Base-by-base conservation (phyloP, 2,797 vertebrate genomes). In the Chelmon rostratus region DNA sequence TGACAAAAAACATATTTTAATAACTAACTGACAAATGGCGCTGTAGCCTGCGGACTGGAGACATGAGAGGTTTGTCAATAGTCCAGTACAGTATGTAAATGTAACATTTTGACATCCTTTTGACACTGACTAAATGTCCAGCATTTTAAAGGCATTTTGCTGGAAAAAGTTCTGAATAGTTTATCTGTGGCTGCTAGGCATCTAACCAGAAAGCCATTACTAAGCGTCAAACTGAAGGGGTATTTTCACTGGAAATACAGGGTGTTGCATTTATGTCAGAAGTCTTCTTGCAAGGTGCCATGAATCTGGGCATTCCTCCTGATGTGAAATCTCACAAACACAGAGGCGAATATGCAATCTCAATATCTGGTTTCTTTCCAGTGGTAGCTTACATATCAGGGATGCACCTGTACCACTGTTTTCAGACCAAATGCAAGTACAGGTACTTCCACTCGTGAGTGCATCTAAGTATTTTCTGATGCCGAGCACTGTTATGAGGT, bases 211-310 rank as follows among this genome's bases (percentile, higher is more conserved):
- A 64, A 78, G 56, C 53, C 59, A 73, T 72, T 71, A 79, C 67
- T 78, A 83, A 80, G 58, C 64, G 85, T 68, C 63, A 74, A 65
- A 50, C 65, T 76, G 57, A 79, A 76, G 67, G 83, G 56, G 71
- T 37, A n/a, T 46, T 74, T 19, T 9, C 12, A 57, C 25, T 71
- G 23, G 56, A 62, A 76, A 77, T 31, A 62, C 11, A 76, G 81
- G 68, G 21, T 62, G 25, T 15, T 78, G 62, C 28, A 47, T 33
- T 31, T 57, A 37, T 42, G 37, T 86, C 59, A 49, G 23, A 57
- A 64, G 66, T 72, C 42, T 7, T 56, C 61, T 54, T 63, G 38
- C 61, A 56, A n/a, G 56, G 61, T 65, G 64, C 61, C n/a, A 87
- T 73, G 42, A 74, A 86, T 35, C 72, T 56, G 16, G 31, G 28